A percentile compares a stretch with the other conserved stretches of the same genome.
phyloP scores from a whole-genome alignment of 2,797 vertebrate genomes.

The Pipistrellus pygmaeus region DNA sequence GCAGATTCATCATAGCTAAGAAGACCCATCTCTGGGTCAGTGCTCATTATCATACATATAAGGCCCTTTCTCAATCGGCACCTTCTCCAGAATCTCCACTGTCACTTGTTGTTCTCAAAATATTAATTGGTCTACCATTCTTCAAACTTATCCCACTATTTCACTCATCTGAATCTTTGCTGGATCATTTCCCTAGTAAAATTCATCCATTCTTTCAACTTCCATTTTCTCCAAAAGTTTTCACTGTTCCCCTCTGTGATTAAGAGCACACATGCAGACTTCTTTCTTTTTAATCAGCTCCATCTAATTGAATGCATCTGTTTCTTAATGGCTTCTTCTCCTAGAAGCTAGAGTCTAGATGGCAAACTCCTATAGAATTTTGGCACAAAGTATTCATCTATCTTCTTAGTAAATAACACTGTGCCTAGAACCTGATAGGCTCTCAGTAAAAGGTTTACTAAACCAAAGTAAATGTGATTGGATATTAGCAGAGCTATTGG shows the following conservation, averaged over 20 bases:
- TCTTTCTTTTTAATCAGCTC: neutral
- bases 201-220: neutral
- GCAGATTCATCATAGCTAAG: neutral
- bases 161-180: neutral
- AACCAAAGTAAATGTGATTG: neutral
- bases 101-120: neutral
- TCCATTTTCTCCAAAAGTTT: neutral
- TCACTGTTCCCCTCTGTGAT: neutral
- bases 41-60: fast-evolving
- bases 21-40: neutral
- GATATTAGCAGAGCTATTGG: neutral
- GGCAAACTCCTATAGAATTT: neutral
- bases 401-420: neutral
- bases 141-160: neutral
- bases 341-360: neutral
- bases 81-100: neutral
- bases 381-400: neutral
- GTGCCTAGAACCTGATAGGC: neutral
- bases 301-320: neutral
- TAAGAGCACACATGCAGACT: neutral
- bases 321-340: neutral
- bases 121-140: neutral
- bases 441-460: slow-evolving; percentile 7
- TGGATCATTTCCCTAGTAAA: neutral
- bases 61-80: neutral